These are phyloP conservation scores for Diabrotica undecimpunctata DNA, from an alignment of 1,140 invertebrate species.

Conservation along the genomic window DNA sequence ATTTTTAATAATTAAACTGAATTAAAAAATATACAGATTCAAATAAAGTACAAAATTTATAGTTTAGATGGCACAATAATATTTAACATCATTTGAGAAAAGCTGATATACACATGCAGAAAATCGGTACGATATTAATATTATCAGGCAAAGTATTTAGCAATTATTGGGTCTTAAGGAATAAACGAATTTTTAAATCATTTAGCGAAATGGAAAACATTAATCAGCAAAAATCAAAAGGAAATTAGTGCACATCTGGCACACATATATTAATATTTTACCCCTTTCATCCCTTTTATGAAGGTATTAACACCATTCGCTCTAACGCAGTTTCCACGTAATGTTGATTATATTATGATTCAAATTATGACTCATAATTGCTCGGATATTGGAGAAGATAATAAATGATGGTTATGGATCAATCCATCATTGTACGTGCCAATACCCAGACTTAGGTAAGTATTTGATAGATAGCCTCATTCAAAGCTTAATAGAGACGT, in stretches of 20 bases:
- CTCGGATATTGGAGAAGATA: neutral
- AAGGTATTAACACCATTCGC: neutral
- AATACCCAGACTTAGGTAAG: neutral
- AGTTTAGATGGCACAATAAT: too few species aligned
- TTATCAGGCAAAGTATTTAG: too few species aligned
- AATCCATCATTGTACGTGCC: neutral
- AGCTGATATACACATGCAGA: too few species aligned
- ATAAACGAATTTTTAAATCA: too few species aligned
- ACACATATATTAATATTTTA: neutral
- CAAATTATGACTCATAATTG: conserved; percentile 2
- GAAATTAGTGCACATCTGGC: neutral
- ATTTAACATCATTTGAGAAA: too few species aligned
- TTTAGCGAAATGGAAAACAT: neutral
- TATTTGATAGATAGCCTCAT: neutral
- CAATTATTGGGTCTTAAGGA: too few species aligned
- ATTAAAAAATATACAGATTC: too few species aligned
- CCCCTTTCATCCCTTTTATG: neutral
- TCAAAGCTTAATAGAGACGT: neutral
- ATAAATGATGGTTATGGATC: conserved; percentile 1
- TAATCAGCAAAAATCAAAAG: neutral
- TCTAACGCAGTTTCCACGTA: neutral
- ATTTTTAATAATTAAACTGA: too few species aligned
- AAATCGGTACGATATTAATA: too few species aligned
- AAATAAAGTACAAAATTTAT: too few species aligned
- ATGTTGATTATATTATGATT: neutral